Evolutionary conservation across 2,113 vertebrate species (phyloP), one percentile per base, ranked within the genome.

Genomic region (Meleagris gallopavo): DNA sequence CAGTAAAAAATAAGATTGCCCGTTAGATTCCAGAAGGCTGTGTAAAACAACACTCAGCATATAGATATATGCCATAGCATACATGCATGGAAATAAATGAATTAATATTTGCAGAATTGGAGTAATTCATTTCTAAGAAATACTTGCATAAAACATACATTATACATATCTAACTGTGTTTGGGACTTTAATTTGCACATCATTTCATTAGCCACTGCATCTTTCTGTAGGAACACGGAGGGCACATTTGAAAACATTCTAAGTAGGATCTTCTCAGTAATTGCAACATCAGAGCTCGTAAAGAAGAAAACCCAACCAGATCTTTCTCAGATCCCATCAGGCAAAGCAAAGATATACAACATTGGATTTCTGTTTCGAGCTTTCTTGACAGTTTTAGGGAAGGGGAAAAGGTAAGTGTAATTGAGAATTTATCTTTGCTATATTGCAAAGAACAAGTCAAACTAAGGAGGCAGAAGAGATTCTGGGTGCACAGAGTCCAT

Each of bases 371-470:
- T 77, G 71, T 82, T 57, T 70, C 54, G 25, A 50, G 45, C 82
- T 92, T 94, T 92, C 25, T 20, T 84, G 78, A 71, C 60, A 19
- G 29, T 38, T 78, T 64, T 74, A 65, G 29, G 24, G 34, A 45
- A 91, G 15, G 30, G 50, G 50, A 85, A 91, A 40, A 65, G 11
- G 69, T 80, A 36, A 52, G 58, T 76, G 18, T 48, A 38, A 57
- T 21, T 54, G 77, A 78, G 50, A 80, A 30, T 71, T 21, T 43
- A 43, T 62, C 45, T 88, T 48, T 65, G 7, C 17, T 72, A 4
- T 66, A 55, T 60, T 72, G 41, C 5, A 27, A 88, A 52, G 27
- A 92, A 50, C 14, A 75, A 30, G 45, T 94, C 24, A 21, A 25
- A 60, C 11, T 21, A 25, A 55, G 10, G 27, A 70, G 46, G 54